Evolutionary conservation across 2,797 vertebrate genomes (phyloP).

Genomic region (Cyprinella venusta): DNA sequence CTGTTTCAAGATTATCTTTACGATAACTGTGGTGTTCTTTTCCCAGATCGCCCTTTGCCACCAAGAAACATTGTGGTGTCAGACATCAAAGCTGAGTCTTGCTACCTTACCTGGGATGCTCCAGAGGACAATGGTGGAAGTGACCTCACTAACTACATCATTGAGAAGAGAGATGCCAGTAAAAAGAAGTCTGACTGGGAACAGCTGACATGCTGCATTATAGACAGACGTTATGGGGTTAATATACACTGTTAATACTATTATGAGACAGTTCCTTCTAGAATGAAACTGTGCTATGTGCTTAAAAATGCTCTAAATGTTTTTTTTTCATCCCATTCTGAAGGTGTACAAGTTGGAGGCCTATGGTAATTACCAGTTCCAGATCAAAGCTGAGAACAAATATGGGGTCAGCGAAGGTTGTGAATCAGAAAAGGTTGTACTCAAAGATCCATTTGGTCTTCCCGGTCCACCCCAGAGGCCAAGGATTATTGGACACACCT

Average conservation of each 20-base stretch:
- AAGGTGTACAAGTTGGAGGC: conserved; percentile 91
- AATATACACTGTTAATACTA: conserved; percentile 35
- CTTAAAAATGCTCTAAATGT: conserved; percentile 5
- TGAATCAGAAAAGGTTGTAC: conserved; percentile 93
- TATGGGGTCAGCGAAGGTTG: conserved; percentile 95
- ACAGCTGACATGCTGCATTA: conserved; percentile 84
- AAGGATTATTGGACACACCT: conserved; percentile 83
- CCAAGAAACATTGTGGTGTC: conserved; percentile 89
- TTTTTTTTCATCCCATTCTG: conserved; percentile 48
- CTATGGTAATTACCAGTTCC: conserved; percentile 91
- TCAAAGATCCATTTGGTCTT: conserved; percentile 92
- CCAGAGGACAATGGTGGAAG: conserved; percentile 97
- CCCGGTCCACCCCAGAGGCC: conserved; percentile 95
- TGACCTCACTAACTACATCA: conserved; percentile 93
- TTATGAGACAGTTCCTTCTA: background rate
- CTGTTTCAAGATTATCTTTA: background rate
- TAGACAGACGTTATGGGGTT: conserved; percentile 91
- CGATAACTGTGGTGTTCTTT: conserved; percentile 9
- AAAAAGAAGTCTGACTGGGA: conserved; percentile 97
- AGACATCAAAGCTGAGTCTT: conserved; percentile 93
- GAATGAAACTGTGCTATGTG: background rate
- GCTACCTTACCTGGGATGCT: conserved; percentile 93
- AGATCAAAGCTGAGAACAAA: conserved; percentile 93
- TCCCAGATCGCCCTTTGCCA: conserved; percentile 90
- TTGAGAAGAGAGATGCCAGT: conserved; percentile 93